Percentiles rank a stretch among this genome's conserved stretches.
phyloP scores from a whole-genome alignment of 2,888 invertebrate genomes.

The Lordiphosa andalusiaca region DNA sequence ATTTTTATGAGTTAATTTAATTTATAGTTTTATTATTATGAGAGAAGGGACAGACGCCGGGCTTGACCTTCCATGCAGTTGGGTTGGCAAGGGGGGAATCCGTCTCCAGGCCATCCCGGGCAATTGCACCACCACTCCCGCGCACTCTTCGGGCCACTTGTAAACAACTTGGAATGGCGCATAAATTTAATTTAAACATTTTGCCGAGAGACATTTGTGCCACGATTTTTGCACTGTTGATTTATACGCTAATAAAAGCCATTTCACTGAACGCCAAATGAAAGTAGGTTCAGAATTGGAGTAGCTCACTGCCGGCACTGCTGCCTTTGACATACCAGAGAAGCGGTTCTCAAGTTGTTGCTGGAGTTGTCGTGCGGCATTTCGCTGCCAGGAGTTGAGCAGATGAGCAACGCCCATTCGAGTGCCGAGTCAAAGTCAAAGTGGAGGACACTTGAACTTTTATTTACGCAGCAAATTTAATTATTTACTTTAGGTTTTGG shows the following conservation, averaged over 20 bases:
- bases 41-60: constrained; percentile 18
- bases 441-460: constrained; percentile 54
- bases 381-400: constrained; percentile 3
- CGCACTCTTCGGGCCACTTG: constrained; percentile 40
- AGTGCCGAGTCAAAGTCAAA: constrained; percentile 31
- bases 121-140: constrained; percentile 16
- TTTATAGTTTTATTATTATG: constrained; percentile 80
- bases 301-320: constrained; percentile 23
- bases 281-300: constrained; percentile 47
- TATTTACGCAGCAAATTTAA: constrained; percentile 72
- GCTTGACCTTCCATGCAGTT: constrained; percentile 38
- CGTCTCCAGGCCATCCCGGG: not conserved
- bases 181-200: constrained; percentile 71
- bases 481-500: constrained; percentile 61
- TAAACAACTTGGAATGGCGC: constrained; percentile 70
- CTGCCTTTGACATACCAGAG: constrained; percentile 69
- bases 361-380: constrained; percentile 12
- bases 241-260: constrained; percentile 72
- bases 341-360: constrained; percentile 45
- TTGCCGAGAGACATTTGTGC: constrained; percentile 38
- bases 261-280: constrained; percentile 68
- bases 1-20: constrained; percentile 80
- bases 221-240: constrained; percentile 73
- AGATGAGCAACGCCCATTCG: constrained; percentile 9
- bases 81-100: constrained; percentile 47